These are phyloP conservation scores for Acrocera orbiculus DNA, from an alignment of 2,888 invertebrate genomes.

Conservation along the genomic window DNA sequence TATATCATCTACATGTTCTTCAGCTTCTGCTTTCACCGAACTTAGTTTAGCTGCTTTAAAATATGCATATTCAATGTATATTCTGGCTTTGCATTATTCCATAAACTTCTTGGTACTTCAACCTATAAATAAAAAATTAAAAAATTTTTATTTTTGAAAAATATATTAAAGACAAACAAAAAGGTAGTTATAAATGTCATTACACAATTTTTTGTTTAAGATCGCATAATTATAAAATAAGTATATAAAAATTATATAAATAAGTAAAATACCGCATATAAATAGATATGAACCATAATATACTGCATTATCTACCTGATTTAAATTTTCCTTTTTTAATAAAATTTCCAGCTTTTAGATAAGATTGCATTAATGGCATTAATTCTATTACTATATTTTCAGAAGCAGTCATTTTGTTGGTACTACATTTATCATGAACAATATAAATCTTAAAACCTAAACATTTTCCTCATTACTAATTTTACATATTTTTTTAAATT, in stretches of 20 bases:
- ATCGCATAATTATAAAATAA: too few species aligned
- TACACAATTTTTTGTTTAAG: too few species aligned
- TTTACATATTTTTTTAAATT: too few species aligned
- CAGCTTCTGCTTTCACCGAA: slow-evolving; percentile 90
- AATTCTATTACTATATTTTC: too few species aligned
- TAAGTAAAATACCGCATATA: slow-evolving; percentile 82
- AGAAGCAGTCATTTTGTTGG: too few species aligned
- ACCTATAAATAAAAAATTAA: slow-evolving; percentile 64
- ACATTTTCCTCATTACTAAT: too few species aligned
- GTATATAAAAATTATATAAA: slow-evolving; percentile 86
- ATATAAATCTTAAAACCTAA: too few species aligned
- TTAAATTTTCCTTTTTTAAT: slow-evolving; percentile 85
- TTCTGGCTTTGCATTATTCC: slow-evolving; percentile 76
- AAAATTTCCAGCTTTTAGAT: slow-evolving; percentile 96
- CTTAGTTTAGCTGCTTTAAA: slow-evolving; percentile 89
- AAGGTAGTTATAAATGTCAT: too few species aligned
- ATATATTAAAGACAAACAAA: too few species aligned
- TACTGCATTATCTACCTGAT: slow-evolving; percentile 92
- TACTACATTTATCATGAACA: too few species aligned
- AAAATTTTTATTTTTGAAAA: too few species aligned
- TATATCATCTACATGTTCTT: slow-evolving; percentile 90
- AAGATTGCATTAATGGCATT: slow-evolving; percentile 97
- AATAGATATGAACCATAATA: slow-evolving; percentile 94
- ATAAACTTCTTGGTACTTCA: slow-evolving; percentile 80
- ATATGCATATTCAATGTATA: slow-evolving; percentile 70